Evolutionary conservation across 1,140 invertebrate species (phyloP).

Genomic region (Spodoptera litura): DNA sequence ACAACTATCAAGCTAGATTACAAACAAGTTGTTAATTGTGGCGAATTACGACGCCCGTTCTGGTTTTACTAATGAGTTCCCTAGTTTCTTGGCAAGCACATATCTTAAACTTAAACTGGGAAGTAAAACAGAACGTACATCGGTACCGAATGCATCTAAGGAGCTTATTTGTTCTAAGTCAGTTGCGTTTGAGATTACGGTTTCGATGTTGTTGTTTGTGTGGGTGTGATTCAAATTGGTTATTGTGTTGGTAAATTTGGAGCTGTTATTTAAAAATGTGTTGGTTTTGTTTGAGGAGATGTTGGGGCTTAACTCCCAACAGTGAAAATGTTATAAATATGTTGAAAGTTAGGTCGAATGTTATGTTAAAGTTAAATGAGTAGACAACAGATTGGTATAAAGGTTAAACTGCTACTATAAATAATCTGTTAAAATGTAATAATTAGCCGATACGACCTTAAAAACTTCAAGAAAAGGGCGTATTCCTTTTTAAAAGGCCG

Average conservation of each 20-base stretch:
- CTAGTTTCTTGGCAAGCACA: constrained; percentile 58
- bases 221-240: neutral
- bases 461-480: no score
- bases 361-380: no score
- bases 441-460: no score
- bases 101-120: constrained; percentile 58
- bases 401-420: no score
- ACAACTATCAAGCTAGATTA: constrained; percentile 25
- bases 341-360: no score
- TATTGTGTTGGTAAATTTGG: neutral
- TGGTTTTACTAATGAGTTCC: constrained; percentile 59
- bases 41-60: constrained; percentile 41
- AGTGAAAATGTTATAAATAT: no score
- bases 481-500: no score
- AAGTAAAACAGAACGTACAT: constrained; percentile 47
- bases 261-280: no score
- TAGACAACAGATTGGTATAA: no score
- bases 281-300: no score
- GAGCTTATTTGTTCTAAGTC: constrained; percentile 37
- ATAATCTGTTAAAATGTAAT: no score
- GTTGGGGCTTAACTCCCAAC: no score
- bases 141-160: constrained; percentile 38
- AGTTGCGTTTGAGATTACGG: constrained; percentile 20
- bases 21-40: constrained; percentile 45
- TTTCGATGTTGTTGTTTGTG: neutral